Evolutionary conservation across 2,888 invertebrate species (phyloP), one percentile per base, ranked within the genome.

Genomic region (Cylloceria caligata): DNA sequence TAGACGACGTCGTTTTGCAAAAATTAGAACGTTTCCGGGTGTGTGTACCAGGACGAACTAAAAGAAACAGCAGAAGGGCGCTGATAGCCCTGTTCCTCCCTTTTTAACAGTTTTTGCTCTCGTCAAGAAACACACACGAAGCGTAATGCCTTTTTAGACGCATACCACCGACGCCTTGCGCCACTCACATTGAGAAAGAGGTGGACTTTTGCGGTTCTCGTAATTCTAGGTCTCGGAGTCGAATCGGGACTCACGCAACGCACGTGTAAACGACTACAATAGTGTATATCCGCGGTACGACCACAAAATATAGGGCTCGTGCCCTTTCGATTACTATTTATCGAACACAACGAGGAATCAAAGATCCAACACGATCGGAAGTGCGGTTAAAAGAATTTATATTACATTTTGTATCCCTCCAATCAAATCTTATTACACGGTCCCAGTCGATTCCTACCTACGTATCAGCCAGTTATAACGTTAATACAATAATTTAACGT

Each of bases 11-110:
- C 80, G 83, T 87, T 88, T 86, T 86, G 85, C 85, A 80, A 85
- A 84, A 88, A 88, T 88, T 87, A 84, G 80, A 86, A 84, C 84
- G 81, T 86, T 88, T 88, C 86, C 87, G 84, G 73, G 73, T 65
- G 62, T 81, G 42, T 16, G 42, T 68, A 57, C 49, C 30, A 27
- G 11, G 55, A 19, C 69, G 45, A 34, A 24, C 60, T 21, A 75
- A 30, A 16, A 49, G 62, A 68, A 55, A 55, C 34, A 36, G 45
- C 39, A 27, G 49, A 75, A 21, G 42, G 47, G 52, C 45, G 69
- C 52, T 81, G 75, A 72, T 55, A 62, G 72, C 68, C 64, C 4
- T 27, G 27, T 52, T 36, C 49, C 64, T 45, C 27, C 65, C 73
- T 72, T 36, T 52, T 67, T 73, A 69, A 77, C 30, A 81, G 60